Base-by-base conservation (phyloP, 2,888 invertebrate species). In the Idaea aversata region DNA sequence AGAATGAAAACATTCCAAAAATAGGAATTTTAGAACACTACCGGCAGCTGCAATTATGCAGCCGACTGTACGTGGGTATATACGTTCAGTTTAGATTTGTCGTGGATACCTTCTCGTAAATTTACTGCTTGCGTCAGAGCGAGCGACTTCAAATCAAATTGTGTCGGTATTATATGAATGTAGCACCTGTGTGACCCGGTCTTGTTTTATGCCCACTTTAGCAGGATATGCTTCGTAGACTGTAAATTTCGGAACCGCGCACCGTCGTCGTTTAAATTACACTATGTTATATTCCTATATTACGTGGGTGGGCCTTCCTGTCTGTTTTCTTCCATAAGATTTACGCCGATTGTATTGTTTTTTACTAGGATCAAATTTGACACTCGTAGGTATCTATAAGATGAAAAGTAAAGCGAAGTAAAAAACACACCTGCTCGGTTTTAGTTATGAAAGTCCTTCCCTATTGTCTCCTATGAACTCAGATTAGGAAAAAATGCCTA, bases 121-220 rank as follows among this genome's bases (percentile, higher is more conserved):
- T 47, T 47, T 47, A 47, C 10, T 47, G 47, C 47, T 47, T 13
- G 3, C 47, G 25, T 13, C 47, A 7, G 47, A 47, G 47, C 47
- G 47, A 47, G 47, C 25, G 25, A 10, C 47, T 47, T 47, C 13
- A 47, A 47, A 47, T 47, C 47, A 47, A 47, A 47, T 47, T 47
- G 47, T 47, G 47, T 47, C 47, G 47, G 10, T 47, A 47, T 47
- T 25, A 47, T 47, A 47, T 47, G 47, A 47, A 47, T 10, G 47
- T 47, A 47, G 47, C 47, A 47, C 47, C 47, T 47, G 47, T 47
- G 47, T 47, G 47, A 47, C 47, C 47, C 47, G 47, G 47, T 47
- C 47, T 13, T 47, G 47, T 47, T 47, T 47, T 47, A 47, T 47
- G 47, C 47, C 13, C 47, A 13, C 47, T 47, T 47, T 47, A 47